Conservation (phyloP, 2,797 vertebrate genomes). For the Tinamus major region DNA sequence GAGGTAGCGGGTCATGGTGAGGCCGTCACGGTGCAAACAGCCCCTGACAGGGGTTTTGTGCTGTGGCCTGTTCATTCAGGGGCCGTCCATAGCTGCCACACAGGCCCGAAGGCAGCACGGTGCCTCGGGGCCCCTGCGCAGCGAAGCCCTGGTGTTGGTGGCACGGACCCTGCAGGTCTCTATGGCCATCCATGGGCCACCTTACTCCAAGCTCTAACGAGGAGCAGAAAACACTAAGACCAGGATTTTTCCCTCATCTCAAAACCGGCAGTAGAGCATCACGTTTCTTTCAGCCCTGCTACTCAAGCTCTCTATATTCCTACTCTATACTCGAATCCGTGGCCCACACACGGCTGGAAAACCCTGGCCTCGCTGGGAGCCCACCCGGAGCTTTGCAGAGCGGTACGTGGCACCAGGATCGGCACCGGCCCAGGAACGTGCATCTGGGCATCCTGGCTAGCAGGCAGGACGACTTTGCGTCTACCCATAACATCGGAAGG, state of each 20-base stretch:
- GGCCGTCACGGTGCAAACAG: not conserved
- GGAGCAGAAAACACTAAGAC: not conserved
- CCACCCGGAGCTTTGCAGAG: not conserved
- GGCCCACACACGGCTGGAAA: not conserved
- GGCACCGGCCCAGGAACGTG: too few species aligned
- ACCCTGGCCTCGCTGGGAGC: too few species aligned
- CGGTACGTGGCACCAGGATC: not conserved
- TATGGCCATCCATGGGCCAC: not conserved
- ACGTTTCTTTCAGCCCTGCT: too few species aligned
- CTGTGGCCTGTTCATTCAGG: not conserved
- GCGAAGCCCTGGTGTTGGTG: not conserved
- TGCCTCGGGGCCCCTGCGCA: not conserved
- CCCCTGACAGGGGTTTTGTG: too few species aligned
- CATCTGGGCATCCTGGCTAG: not conserved
- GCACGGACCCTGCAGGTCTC: not conserved
- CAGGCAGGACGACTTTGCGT: too few species aligned
- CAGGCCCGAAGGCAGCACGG: not conserved
- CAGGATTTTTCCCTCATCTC: not conserved
- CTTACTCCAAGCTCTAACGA: not conserved
- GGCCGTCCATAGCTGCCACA: not conserved
- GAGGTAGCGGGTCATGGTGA: not conserved
- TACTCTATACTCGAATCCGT: not conserved
- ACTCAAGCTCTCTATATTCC: not conserved
- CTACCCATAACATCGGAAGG: accelerated
- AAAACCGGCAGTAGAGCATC: not conserved